phyloP scores from a whole-genome alignment of 2,797 vertebrate species.

The Rhodeus uyekii region DNA sequence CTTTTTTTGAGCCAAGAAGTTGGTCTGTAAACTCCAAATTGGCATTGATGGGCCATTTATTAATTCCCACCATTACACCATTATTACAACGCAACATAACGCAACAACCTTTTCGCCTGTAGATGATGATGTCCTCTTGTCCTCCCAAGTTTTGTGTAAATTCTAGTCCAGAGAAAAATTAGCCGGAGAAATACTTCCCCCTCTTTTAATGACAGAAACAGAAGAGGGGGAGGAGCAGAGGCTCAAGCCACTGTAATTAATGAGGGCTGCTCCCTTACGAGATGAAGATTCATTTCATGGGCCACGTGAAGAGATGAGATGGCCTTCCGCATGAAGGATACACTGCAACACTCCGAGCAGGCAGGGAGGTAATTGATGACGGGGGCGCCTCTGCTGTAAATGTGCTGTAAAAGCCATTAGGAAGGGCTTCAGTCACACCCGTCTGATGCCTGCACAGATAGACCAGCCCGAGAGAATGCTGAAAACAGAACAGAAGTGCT shows the following conservation, averaged over 20 bases:
- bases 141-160: slow-evolving; percentile 59
- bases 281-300: slow-evolving; percentile 80
- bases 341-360: slow-evolving; percentile 64
- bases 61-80: not conserved
- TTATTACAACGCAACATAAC: slow-evolving; percentile 6
- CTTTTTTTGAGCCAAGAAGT: slow-evolving; percentile 9
- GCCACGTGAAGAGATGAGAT: slow-evolving; percentile 56
- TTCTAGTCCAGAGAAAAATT: slow-evolving; percentile 60
- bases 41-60: slow-evolving; percentile 51
- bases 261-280: slow-evolving; percentile 75
- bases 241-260: slow-evolving; percentile 76
- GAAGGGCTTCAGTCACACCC: slow-evolving; percentile 55
- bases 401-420: slow-evolving; percentile 55
- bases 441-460: slow-evolving; percentile 47
- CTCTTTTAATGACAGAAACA: slow-evolving; percentile 68
- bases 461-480: slow-evolving; percentile 20
- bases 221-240: slow-evolving; percentile 70
- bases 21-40: slow-evolving; percentile 48
- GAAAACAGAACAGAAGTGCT: slow-evolving; percentile 15
- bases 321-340: slow-evolving; percentile 58
- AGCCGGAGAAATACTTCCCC: slow-evolving; percentile 5
- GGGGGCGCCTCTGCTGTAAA: slow-evolving; percentile 52
- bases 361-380: slow-evolving; percentile 70
- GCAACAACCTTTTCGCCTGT: not conserved
- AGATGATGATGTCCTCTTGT: slow-evolving; percentile 5